These are phyloP conservation scores for Thaumetopoea pityocampa DNA, from an alignment of 1,140 invertebrate species.

Conservation along the genomic window DNA sequence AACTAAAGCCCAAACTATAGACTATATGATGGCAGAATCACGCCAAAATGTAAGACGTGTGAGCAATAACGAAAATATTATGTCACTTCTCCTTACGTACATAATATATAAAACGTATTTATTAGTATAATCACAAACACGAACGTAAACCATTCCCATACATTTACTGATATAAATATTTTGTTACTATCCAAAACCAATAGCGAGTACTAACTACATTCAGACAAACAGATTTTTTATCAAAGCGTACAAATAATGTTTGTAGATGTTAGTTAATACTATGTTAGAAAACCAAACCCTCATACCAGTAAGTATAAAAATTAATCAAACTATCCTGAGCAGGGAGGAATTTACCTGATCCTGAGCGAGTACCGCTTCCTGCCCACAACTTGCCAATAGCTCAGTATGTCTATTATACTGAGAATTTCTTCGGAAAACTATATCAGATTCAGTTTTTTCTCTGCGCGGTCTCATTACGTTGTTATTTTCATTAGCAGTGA, in stretches of 20 bases:
- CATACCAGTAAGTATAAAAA: constrained; percentile 62
- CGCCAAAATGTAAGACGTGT: constrained; percentile 67
- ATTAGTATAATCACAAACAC: constrained; percentile 17
- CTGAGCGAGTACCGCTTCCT: constrained; percentile 73
- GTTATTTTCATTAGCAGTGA: constrained; percentile 7
- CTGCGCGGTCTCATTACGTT: constrained; percentile 79
- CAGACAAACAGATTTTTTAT: constrained; percentile 21
- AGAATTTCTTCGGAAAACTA: constrained; percentile 81
- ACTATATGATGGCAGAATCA: constrained; percentile 29
- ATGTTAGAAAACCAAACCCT: constrained; percentile 60
- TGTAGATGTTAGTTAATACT: constrained; percentile 50
- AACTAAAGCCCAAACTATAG: constrained; percentile 7
- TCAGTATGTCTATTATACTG: constrained; percentile 81
- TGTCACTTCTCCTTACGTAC: constrained; percentile 10
- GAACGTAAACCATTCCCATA: constrained; percentile 37
- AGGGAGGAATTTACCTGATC: constrained; percentile 69
- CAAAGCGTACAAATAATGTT: constrained; percentile 21
- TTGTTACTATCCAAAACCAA: constrained; percentile 36
- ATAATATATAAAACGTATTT: constrained; percentile 5
- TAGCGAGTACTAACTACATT: constrained; percentile 36
- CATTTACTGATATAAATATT: constrained; percentile 23
- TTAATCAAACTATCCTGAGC: constrained; percentile 69
- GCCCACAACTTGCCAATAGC: constrained; percentile 61
- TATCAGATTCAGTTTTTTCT: constrained; percentile 91
- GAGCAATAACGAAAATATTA: constrained; percentile 37